These are phyloP conservation scores for Planiliza haematocheilus DNA, from an alignment of 2,113 vertebrate genomes.

Conservation along the genomic window DNA sequence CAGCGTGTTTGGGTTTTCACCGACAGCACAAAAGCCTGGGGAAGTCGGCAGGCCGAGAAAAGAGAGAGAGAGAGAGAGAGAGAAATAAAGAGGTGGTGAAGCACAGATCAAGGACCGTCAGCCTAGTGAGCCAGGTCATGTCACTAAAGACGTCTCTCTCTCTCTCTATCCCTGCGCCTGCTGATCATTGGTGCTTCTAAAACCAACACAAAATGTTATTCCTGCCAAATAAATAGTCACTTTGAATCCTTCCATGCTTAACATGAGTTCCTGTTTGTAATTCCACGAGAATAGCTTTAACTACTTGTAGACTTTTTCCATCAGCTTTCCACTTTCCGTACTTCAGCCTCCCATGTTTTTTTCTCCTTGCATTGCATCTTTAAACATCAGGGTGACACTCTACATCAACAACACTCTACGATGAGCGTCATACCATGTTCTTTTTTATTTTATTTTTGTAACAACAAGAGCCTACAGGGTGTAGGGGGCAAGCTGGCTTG, in stretches of 20 bases:
- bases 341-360: slow-evolving; percentile 44
- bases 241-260: slow-evolving; percentile 64
- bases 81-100: background rate
- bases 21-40: slow-evolving; percentile 39
- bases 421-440: background rate
- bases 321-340: too few relatives aligned
- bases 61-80: background rate
- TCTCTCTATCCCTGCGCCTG: slow-evolving; percentile 9
- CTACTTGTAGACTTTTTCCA: slow-evolving; percentile 56
- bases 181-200: slow-evolving; percentile 30
- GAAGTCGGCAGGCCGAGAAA: slow-evolving; percentile 29
- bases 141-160: background rate
- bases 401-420: background rate
- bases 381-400: background rate
- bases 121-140: background rate
- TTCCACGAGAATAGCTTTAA: slow-evolving; percentile 71
- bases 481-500: slow-evolving; percentile 28
- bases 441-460: background rate
- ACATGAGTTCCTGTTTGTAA: slow-evolving; percentile 44
- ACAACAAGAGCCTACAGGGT: slow-evolving; percentile 9
- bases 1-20: slow-evolving; percentile 26
- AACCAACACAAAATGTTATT: slow-evolving; percentile 58
- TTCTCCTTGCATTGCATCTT: slow-evolving; percentile 20
- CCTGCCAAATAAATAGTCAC: slow-evolving; percentile 78
- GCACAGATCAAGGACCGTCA: background rate